Conservation (phyloP, 2,797 vertebrate genomes). For the Choloepus didactylus region DNA sequence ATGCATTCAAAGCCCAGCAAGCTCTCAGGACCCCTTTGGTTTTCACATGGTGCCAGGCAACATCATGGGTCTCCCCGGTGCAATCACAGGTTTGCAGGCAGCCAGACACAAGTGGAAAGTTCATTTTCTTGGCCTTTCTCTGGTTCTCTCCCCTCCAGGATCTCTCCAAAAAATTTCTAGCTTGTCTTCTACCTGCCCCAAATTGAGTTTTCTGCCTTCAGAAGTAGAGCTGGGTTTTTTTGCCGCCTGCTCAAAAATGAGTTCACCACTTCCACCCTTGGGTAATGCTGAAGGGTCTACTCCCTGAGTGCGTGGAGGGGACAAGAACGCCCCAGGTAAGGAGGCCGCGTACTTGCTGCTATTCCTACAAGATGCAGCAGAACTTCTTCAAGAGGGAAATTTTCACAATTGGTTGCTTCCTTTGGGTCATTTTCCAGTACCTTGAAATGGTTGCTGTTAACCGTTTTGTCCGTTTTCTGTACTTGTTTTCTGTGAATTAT, state of each 20-base stretch:
- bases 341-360: accelerated
- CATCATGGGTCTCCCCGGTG: accelerated
- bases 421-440: not conserved
- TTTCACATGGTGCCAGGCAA: not conserved
- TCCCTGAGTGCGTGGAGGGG: too few species aligned
- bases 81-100: accelerated
- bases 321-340: not conserved
- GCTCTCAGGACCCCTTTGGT: not conserved
- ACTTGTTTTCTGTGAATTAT: not conserved
- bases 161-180: not conserved
- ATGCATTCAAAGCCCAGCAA: not conserved
- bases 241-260: not conserved
- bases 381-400: not conserved
- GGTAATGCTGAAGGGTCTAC: too few species aligned
- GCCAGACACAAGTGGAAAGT: too few species aligned
- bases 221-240: not conserved
- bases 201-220: not conserved
- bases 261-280: accelerated
- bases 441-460: not conserved
- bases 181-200: not conserved
- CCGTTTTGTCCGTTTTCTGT: not conserved
- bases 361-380: not conserved
- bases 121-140: not conserved
- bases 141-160: not conserved
- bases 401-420: not conserved